phyloP scores from a whole-genome alignment of 2,797 vertebrate species.

The Aldrovandia affinis region DNA sequence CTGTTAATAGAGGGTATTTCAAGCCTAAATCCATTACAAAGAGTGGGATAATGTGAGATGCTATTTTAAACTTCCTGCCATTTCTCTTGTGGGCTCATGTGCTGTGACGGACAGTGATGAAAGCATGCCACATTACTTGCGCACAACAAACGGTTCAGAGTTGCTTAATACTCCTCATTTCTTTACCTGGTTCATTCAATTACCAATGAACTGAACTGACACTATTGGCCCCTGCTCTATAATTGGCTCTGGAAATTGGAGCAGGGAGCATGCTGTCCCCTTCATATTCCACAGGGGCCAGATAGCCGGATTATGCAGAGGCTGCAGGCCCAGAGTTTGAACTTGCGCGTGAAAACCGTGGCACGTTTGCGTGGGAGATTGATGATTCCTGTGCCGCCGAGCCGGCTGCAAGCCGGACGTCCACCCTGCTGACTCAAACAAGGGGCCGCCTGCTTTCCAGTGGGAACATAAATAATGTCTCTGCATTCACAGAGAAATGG shows the following conservation, averaged over 20 bases:
- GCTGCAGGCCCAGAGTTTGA: background rate
- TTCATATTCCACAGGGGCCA: constrained; percentile 5
- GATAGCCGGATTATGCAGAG: background rate
- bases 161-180: background rate
- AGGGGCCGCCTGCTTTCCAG: background rate
- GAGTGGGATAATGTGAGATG: too few species aligned
- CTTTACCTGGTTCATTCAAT: background rate
- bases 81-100: background rate
- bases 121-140: background rate
- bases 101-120: background rate
- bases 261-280: background rate
- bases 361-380: constrained; percentile 5
- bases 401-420: background rate
- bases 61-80: background rate
- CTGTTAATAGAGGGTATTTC: background rate
- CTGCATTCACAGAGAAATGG: background rate
- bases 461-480: background rate
- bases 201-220: background rate
- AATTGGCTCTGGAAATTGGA: background rate
- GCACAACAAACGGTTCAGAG: background rate
- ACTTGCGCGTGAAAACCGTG: background rate
- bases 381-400: constrained; percentile 5
- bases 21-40: background rate
- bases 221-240: background rate
- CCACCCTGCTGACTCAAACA: constrained; percentile 5